Base-by-base conservation (phyloP, 2,113 vertebrate genomes). In the Dissostichus mawsoni region DNA sequence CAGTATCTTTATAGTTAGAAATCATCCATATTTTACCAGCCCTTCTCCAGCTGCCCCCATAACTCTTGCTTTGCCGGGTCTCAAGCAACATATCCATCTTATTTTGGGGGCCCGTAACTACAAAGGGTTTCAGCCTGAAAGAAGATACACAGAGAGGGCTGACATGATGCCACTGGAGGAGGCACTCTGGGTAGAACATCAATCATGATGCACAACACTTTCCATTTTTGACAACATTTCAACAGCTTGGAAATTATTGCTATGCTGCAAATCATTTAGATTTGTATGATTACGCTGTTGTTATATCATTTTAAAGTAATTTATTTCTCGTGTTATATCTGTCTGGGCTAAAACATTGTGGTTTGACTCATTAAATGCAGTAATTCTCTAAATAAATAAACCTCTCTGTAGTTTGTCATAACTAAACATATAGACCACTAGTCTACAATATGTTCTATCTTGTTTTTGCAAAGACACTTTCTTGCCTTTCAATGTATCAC, bases 1-100 rank as follows among this genome's bases (percentile, higher is more conserved):
- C 93, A 93, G 80, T 92, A 71, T 89, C 92, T 90, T 93, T 93
- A 94, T 92, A 94, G 93, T 93, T 91, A 93, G 93, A 92, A 94
- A 92, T 92, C 81, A 57, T 86, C 87, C 82, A 87, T 87, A 85
- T 88, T 86, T 89, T 90, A 80, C 48, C 89, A 64, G 72, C 62
- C 67, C 85, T 78, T 80, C 80, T 78, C 86, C 92, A 94, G 88
- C 91, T 92, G 89, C 87, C 86, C 61, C 86, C 91, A 91, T 93
- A 93, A 94, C 84, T 94, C 92, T 91, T 93, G 74, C 84, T 87
- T 90, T 80, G 82, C 81, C 55, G 36, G 57, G 73, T 87, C 85
- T 82, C 72, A 64, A 51, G 80, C 87, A 90, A 90, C 73, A 68
- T 76, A 85, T 90, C 80, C 41, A 76, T 88, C 88, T 90, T 92